These are phyloP conservation scores for Agonum fuliginosum DNA, from an alignment of 2,888 invertebrate species.

Conservation along the genomic window DNA sequence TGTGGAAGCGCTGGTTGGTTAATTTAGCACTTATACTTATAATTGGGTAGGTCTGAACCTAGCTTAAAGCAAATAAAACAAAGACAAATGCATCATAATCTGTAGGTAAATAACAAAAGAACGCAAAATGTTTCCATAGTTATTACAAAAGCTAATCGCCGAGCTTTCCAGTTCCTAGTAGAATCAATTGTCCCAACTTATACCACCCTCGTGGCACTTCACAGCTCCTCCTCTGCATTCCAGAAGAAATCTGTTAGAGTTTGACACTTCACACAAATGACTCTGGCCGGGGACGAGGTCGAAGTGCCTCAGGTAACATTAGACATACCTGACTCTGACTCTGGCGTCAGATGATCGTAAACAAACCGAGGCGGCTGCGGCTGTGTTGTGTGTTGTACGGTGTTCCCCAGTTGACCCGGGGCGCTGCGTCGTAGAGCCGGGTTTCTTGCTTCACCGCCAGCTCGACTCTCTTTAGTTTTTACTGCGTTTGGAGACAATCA, in stretches of 20 bases:
- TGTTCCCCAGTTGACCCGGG: slow-evolving; percentile 72
- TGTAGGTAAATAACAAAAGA: no score
- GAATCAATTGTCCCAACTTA: no score
- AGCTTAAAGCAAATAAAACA: no score
- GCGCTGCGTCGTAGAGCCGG: slow-evolving; percentile 65
- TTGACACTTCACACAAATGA: slow-evolving; percentile 14
- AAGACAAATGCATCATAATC: not conserved
- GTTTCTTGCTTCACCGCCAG: slow-evolving; percentile 64
- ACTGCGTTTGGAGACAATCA: no score
- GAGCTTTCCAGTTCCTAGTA: no score
- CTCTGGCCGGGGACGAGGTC: not conserved
- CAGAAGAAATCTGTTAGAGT: not conserved
- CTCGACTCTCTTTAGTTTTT: slow-evolving; percentile 64
- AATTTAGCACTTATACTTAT: no score
- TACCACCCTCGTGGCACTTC: no score
- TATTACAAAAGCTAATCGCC: no score
- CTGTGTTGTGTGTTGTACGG: slow-evolving; percentile 44
- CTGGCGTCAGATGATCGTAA: slow-evolving; percentile 63
- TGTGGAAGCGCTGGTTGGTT: no score
- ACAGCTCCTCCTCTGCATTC: not conserved
- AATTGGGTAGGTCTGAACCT: no score
- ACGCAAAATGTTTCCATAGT: no score
- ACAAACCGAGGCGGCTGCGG: slow-evolving; percentile 45
- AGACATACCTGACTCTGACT: slow-evolving; percentile 20
- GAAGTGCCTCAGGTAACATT: slow-evolving; percentile 12